Base-by-base conservation (phyloP, 2,888 invertebrate species). In the Pheosia tremula region DNA sequence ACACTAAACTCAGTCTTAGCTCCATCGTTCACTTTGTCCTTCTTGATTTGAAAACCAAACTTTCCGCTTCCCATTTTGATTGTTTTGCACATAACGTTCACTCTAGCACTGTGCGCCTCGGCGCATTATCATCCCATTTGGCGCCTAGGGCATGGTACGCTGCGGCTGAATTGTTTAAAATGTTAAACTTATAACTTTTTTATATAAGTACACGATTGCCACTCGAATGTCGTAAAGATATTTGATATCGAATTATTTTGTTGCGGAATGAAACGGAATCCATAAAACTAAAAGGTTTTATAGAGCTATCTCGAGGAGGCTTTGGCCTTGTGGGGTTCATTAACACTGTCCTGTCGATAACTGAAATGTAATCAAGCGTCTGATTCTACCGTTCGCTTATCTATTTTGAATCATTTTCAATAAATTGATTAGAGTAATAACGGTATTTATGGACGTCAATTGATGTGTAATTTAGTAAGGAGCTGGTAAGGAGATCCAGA, bases 281-380 rank as follows among this genome's bases (percentile, higher is more conserved):
- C 78, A 87, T 89, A 87, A 88, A 85, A 90, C 88, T 89, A 87
- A 90, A 90, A 90, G 90, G 90, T 91, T 91, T 89, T 92, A 90
- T 91, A 90, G 84, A 87, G 88, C 84, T 89, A 89, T 90, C 87
- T 86, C 78, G 81, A 79, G 75, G 77, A 87, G 87, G 83, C 81
- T 87, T 85, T 86, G 87, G 88, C 93, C 93, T 93, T 93, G 91
- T 73, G 69, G 72, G 83, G 91, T 92, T 92, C 90, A 88, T 89
- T 91, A 88, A 89, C 93, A 86, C 75, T 81, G 75, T 75, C 70
- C 67, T 78, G 71, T 81, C 79, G 87, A 88, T 93, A 93, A 87
- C 88, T 86, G 79, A 84, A 86, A 82, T 80, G 81, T 89, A 91
- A 91, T 91, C 90, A 87, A 83, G 80, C 80, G 82, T 80, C 84